Evolutionary conservation across 2,888 invertebrate species (phyloP).

Genomic region (Philopedon plagiatum): DNA sequence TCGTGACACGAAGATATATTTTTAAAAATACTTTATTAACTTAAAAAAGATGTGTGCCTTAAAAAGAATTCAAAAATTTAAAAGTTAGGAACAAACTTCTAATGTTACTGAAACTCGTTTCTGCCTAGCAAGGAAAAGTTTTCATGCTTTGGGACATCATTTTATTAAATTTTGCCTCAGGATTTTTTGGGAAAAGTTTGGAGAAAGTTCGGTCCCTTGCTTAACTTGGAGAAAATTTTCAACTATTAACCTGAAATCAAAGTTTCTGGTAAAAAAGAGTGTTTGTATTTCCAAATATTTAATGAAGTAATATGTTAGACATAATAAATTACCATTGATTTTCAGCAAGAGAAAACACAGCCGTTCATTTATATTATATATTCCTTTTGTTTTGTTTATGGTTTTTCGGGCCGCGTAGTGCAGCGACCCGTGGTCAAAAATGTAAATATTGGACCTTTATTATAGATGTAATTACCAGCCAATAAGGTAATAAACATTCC

Average conservation of each 20-base stretch:
- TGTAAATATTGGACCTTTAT: too few relatives aligned
- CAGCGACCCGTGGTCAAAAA: too few relatives aligned
- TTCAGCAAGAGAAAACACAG: too few relatives aligned
- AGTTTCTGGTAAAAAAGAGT: too few relatives aligned
- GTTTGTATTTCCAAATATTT: too few relatives aligned
- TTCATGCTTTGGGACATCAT: neutral
- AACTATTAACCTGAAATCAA: neutral
- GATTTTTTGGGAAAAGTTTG: neutral
- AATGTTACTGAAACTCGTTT: neutral
- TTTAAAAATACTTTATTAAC: neutral
- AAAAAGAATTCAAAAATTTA: conserved; percentile 1
- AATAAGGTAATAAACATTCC: too few relatives aligned
- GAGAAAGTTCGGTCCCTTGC: neutral
- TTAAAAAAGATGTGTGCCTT: neutral
- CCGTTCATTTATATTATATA: too few relatives aligned
- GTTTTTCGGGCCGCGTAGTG: too few relatives aligned
- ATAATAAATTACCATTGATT: too few relatives aligned
- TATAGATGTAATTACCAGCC: too few relatives aligned
- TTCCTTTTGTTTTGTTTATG: too few relatives aligned
- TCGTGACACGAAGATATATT: neutral
- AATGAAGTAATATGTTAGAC: too few relatives aligned
- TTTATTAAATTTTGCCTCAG: neutral
- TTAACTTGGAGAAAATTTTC: neutral
- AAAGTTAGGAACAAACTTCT: neutral
- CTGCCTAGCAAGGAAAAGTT: neutral